Conservation (phyloP, 2,888 invertebrate species). For the Stramonita haemastoma region DNA sequence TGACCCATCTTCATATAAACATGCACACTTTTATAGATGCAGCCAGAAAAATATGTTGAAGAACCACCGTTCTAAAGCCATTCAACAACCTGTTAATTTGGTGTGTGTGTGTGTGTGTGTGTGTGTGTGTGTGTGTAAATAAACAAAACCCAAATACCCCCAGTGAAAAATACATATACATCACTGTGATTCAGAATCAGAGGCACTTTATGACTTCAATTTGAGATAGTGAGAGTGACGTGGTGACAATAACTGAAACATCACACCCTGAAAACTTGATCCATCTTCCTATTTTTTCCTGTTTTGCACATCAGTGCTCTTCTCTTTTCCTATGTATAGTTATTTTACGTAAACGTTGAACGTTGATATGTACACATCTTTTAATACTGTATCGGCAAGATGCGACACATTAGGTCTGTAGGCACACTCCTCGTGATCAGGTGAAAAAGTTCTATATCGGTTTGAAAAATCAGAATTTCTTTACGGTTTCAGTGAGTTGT, state of each 20-base stretch:
- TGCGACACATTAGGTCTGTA: background rate
- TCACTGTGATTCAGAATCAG: background rate
- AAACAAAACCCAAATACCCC: no score
- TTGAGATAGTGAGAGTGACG: background rate
- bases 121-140: no score
- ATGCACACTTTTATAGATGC: no score
- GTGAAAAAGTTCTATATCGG: background rate
- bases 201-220: background rate
- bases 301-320: background rate
- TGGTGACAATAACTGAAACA: background rate
- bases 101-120: no score
- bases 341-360: background rate
- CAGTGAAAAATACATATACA: no score
- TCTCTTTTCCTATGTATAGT: background rate
- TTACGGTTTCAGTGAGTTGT: background rate
- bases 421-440: no score
- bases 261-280: background rate
- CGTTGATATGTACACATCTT: background rate
- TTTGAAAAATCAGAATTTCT: background rate
- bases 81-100: no score
- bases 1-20: no score
- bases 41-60: no score
- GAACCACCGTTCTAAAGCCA: no score
- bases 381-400: slow-evolving; percentile 31
- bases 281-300: background rate